Evolutionary conservation across 2,797 vertebrate genomes (phyloP).

Genomic region (Neoniphon sammara): DNA sequence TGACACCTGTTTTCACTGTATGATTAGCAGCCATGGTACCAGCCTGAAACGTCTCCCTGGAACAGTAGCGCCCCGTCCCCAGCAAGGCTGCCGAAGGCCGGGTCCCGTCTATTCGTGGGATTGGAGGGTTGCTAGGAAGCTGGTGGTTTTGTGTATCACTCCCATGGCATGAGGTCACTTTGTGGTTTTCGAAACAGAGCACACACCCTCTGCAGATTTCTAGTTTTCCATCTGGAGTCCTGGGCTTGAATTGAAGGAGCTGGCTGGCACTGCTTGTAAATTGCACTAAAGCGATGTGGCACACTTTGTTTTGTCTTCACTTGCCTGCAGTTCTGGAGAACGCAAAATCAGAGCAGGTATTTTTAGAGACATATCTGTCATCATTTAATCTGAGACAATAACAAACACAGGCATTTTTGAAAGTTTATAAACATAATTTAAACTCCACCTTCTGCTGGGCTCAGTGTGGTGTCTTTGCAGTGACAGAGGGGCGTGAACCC

Average conservation of each 20-base stretch:
- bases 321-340: constrained; percentile 22
- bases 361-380: constrained; percentile 33
- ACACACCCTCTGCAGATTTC: constrained; percentile 61
- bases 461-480: constrained; percentile 19
- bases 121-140: constrained; percentile 49
- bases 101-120: constrained; percentile 28
- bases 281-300: constrained; percentile 46
- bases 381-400: constrained; percentile 57
- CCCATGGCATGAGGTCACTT: constrained; percentile 65
- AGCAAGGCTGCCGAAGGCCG: constrained; percentile 23
- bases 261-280: constrained; percentile 38
- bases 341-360: constrained; percentile 39
- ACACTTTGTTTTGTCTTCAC: constrained; percentile 30
- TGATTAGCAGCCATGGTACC: constrained; percentile 11
- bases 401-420: constrained; percentile 31
- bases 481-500: constrained; percentile 18
- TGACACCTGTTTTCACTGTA: constrained; percentile 44
- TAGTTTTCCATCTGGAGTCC: constrained; percentile 67
- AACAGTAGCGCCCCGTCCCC: not conserved
- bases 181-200: constrained; percentile 58
- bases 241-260: constrained; percentile 38
- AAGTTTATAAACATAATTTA: constrained; percentile 40
- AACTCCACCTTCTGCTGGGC: constrained; percentile 20
- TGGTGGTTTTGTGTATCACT: constrained; percentile 47
- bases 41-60: not conserved